Conservation (phyloP, 2,888 invertebrate species). For the Chydorus sphaericus region DNA sequence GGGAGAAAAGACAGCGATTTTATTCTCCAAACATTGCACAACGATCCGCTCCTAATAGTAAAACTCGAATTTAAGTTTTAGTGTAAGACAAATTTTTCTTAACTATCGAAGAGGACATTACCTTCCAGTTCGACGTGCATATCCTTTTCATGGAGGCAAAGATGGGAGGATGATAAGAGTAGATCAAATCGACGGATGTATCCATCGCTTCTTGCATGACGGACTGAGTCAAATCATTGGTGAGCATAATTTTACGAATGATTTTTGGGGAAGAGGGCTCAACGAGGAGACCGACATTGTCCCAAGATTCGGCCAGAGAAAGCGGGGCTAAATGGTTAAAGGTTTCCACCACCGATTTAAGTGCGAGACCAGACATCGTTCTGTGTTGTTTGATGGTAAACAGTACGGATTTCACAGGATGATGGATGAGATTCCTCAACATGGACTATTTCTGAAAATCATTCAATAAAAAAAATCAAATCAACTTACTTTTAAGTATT, state of each 20-base stretch:
- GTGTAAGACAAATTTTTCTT: too few species aligned
- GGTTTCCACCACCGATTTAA: conserved; percentile 20
- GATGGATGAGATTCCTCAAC: not conserved
- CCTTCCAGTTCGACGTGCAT: conserved; percentile 47
- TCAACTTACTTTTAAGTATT: not conserved
- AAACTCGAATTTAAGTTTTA: not conserved
- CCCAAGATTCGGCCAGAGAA: conserved; percentile 69
- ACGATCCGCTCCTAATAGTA: conserved; percentile 54
- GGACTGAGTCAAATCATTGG: conserved; percentile 81
- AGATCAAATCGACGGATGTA: conserved; percentile 54
- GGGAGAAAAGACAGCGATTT: conserved; percentile 80
- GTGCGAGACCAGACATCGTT: conserved; percentile 19
- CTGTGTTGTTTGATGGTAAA: not conserved
- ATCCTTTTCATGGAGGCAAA: conserved; percentile 70
- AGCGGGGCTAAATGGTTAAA: conserved; percentile 55
- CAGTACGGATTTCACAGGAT: not conserved
- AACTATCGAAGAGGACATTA: conserved; percentile 29
- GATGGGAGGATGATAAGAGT: conserved; percentile 93
- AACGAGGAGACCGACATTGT: conserved; percentile 82
- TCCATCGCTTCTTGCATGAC: conserved; percentile 67
- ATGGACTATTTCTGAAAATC: not conserved
- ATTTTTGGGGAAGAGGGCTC: conserved; percentile 48
- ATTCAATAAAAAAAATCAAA: not conserved
- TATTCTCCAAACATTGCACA: conserved; percentile 59
- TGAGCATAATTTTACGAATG: conserved; percentile 56